Percentiles rank a stretch among this genome's conserved stretches.
phyloP scores from a whole-genome alignment of 2,888 invertebrate species.

The Ophion ellenae region DNA sequence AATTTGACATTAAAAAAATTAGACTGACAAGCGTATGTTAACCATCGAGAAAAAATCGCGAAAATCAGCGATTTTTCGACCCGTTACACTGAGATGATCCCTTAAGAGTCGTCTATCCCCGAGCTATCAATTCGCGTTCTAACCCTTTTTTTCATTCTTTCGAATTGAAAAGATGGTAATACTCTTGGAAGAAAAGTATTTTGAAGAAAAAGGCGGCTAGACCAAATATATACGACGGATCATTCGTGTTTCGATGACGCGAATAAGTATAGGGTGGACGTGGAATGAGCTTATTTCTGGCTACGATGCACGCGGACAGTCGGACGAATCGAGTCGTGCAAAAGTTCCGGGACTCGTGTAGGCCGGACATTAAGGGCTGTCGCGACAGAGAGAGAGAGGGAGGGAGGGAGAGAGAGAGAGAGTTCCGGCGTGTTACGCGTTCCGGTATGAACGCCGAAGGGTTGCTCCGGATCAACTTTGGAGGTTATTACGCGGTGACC shows the following conservation, averaged over 20 bases:
- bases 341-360: not conserved
- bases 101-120: conserved; percentile 70
- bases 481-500: conserved; percentile 48
- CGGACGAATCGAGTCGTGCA: not conserved
- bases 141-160: not conserved
- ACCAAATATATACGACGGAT: not conserved
- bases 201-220: not conserved
- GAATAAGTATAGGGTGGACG: not conserved
- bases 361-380: not conserved
- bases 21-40: no score
- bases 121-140: conserved; percentile 28
- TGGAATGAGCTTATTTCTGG: not conserved
- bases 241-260: not conserved
- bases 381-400: not conserved
- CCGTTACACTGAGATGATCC: no score
- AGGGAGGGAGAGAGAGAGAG: not conserved
- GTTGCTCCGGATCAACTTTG: conserved; percentile 62
- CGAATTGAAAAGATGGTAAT: not conserved
- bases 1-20: no score
- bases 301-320: not conserved
- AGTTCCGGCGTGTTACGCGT: not conserved
- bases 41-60: no score
- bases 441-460: conserved; percentile 40
- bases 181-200: not conserved
- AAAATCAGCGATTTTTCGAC: no score